phyloP scores from a whole-genome alignment of 2,888 invertebrate species.

The Erannis defoliaria region DNA sequence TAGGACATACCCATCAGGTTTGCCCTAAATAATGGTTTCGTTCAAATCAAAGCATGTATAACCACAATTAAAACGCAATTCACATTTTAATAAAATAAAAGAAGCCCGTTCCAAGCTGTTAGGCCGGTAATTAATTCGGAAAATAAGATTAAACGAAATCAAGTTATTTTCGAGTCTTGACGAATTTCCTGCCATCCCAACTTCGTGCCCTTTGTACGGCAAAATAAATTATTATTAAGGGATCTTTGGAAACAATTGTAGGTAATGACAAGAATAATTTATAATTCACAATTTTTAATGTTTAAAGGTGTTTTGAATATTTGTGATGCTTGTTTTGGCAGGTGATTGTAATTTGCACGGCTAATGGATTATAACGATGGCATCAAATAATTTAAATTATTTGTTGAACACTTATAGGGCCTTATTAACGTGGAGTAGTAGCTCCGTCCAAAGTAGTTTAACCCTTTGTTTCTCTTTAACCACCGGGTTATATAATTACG shows the following conservation, averaged over 20 bases:
- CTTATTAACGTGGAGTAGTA: too few species aligned
- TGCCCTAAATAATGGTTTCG: too few species aligned
- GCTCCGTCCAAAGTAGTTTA: too few species aligned
- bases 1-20: too few species aligned
- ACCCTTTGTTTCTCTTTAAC: too few species aligned
- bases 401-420: too few species aligned
- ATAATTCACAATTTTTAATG: constrained; percentile 38
- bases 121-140: constrained; percentile 44
- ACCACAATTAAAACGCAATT: constrained; percentile 7
- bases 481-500: too few species aligned
- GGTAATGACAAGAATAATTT: constrained; percentile 41
- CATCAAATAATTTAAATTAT: background rate
- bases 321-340: constrained; percentile 10
- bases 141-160: constrained; percentile 46
- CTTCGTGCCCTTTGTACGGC: constrained; percentile 52
- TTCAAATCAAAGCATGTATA: background rate
- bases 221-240: constrained; percentile 64
- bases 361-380: background rate
- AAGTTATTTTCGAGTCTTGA: constrained; percentile 52
- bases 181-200: constrained; percentile 45
- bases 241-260: constrained; percentile 58
- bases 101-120: constrained; percentile 26
- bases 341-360: constrained; percentile 6
- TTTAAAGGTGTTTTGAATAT: constrained; percentile 23
- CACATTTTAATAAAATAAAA: constrained; percentile 31